phyloP scores from a whole-genome alignment of 2,113 vertebrate species.

The Hymenochirus boettgeri region DNA sequence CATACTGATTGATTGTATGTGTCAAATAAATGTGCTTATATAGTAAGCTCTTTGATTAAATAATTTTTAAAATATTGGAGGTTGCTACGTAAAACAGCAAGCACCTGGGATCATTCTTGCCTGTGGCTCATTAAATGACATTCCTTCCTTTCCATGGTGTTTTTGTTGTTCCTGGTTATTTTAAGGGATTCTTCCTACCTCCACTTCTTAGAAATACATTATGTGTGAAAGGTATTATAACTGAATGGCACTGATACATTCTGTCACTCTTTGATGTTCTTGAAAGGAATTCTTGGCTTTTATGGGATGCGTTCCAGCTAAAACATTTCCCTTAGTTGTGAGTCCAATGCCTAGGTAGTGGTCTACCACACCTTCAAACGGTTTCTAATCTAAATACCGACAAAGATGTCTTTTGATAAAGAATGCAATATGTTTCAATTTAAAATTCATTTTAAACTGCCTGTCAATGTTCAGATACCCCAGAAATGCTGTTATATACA shows the following conservation, averaged over 20 bases:
- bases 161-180: constrained; percentile 12
- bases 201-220: background rate
- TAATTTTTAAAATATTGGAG: no score
- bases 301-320: constrained; percentile 10
- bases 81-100: no score
- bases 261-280: constrained; percentile 15
- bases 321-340: constrained; percentile 25
- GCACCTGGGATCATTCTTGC: no score
- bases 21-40: no score
- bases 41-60: no score
- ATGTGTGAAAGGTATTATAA: background rate
- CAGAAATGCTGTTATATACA: no score
- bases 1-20: no score
- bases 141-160: background rate
- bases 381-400: background rate
- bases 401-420: constrained; percentile 13
- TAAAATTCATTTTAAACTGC: no score
- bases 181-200: background rate
- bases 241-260: constrained; percentile 6
- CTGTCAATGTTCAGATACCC: no score
- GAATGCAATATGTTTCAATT: no score
- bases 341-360: constrained; percentile 8
- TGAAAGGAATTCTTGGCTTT: background rate
- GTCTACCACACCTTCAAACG: background rate
- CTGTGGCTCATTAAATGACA: background rate